Evolutionary conservation across 2,888 invertebrate species (phyloP), one percentile per base, ranked within the genome.

Genomic region (Ischnura elegans): DNA sequence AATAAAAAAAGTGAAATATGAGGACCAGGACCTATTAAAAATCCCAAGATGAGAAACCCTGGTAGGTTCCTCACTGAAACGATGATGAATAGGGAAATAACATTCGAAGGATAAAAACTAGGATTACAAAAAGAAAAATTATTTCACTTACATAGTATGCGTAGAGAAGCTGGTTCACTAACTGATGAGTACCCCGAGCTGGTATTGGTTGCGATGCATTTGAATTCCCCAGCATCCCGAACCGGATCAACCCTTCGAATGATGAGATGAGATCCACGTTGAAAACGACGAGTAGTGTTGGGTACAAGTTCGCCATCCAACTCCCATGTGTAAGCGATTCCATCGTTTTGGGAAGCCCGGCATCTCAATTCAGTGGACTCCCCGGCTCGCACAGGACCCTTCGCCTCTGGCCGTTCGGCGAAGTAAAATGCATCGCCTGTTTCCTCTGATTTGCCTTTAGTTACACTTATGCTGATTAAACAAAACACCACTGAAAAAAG

Each of bases 211-310:
- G 97, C 97, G 87, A 97, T 96, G 95, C 97, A 97, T 94, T 96
- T 96, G 95, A 97, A 97, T 94, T 97, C 96, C 47, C 97, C 97
- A 13, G 96, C 95, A 95, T 97, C 97, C 87, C 96, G 95, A 94
- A 96, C 96, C 46, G 97, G 96, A 94, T 97, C 96, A 5, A 97
- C 97, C 87, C 97, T 96, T 93, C 96, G 96, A 95, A 97, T 97
- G 95, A 96, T 96, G 95, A 97, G 95, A 95, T 97, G 96, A 90
- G 97, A 95, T 93, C 96, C 96, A 93, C 95, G 95, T 95, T 96
- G 96, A 95, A 95, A 95, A 90, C 96, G 94, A 93, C 96, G 95
- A 76, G 96, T 95, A 29, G 96, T 96, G 95, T 96, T 96, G 55
- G 95, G 94, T 55, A 96, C 94, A 4, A 95, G 95, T 84, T 95